Percentiles rank a stretch among this genome's conserved stretches.
Conservation (phyloP, 1,140 invertebrate species). For the Cydia strobilella region DNA sequence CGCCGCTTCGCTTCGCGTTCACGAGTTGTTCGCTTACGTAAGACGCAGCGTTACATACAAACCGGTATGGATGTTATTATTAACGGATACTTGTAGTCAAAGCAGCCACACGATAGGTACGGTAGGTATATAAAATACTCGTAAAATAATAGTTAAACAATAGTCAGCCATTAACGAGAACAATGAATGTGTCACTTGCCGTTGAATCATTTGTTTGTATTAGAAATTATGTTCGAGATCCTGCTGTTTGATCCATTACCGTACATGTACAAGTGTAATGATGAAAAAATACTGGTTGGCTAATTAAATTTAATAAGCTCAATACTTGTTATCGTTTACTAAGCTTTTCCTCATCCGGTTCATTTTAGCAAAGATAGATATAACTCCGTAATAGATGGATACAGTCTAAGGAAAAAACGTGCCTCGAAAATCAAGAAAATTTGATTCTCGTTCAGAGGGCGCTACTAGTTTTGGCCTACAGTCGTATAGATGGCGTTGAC, state of each 20-base stretch:
- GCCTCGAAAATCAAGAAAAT: too few relatives aligned
- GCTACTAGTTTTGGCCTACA: too few relatives aligned
- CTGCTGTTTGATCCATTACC: neutral
- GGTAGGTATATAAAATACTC: neutral
- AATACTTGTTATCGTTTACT: neutral
- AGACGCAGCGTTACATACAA: too few relatives aligned
- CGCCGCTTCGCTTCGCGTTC: too few relatives aligned
- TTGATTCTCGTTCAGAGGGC: too few relatives aligned
- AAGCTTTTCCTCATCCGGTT: neutral
- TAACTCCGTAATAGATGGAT: too few relatives aligned
- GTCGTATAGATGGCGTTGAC: too few relatives aligned
- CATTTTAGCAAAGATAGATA: too few relatives aligned
- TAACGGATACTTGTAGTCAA: neutral
- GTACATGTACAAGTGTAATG: neutral
- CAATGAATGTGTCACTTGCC: neutral
- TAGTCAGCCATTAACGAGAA: neutral
- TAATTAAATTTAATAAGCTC: neutral
- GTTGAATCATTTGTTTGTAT: conserved; percentile 12
- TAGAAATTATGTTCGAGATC: neutral
- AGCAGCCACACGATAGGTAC: neutral
- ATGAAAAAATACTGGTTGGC: neutral
- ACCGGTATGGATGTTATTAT: too few relatives aligned
- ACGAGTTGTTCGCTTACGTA: too few relatives aligned
- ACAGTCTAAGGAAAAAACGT: too few relatives aligned
- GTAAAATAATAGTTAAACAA: conserved; percentile 1